Evolutionary conservation across 2,888 invertebrate species (phyloP).

Genomic region (Chloroclystis v-ata): DNA sequence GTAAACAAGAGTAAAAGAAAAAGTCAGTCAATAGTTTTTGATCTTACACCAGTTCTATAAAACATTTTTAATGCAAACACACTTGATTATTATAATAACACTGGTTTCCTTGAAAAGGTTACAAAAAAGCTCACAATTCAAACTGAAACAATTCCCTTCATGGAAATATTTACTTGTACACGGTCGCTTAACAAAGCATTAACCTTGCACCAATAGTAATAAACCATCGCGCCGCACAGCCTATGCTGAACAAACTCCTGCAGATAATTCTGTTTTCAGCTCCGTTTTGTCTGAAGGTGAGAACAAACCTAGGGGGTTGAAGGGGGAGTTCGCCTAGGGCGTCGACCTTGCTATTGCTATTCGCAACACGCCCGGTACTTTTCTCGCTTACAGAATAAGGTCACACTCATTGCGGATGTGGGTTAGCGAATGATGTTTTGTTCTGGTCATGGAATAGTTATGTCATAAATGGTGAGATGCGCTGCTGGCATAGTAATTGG

Average conservation of each 20-base stretch:
- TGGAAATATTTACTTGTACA: no score
- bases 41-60: no score
- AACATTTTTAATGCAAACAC: no score
- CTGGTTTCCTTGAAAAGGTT: no score
- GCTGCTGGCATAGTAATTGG: slow-evolving; percentile 2
- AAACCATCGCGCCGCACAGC: neutral
- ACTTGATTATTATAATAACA: no score
- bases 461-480: slow-evolving; percentile 8
- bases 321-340: slow-evolving; percentile 44
- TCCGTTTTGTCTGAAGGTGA: slow-evolving; percentile 44
- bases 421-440: slow-evolving; percentile 33
- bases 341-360: slow-evolving; percentile 68
- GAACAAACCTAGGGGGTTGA: no score
- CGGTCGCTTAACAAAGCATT: no score
- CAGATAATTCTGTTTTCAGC: slow-evolving; percentile 45
- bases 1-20: no score
- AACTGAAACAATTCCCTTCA: no score
- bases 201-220: neutral
- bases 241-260: slow-evolving; percentile 31
- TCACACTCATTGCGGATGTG: slow-evolving; percentile 53
- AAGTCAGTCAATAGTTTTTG: no score
- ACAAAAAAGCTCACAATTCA: no score
- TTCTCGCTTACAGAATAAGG: slow-evolving; percentile 64
- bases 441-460: slow-evolving; percentile 23
- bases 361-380: slow-evolving; percentile 59